Conservation (phyloP, 2,888 invertebrate species). For the Caenorhabditis auriculariae region DNA sequence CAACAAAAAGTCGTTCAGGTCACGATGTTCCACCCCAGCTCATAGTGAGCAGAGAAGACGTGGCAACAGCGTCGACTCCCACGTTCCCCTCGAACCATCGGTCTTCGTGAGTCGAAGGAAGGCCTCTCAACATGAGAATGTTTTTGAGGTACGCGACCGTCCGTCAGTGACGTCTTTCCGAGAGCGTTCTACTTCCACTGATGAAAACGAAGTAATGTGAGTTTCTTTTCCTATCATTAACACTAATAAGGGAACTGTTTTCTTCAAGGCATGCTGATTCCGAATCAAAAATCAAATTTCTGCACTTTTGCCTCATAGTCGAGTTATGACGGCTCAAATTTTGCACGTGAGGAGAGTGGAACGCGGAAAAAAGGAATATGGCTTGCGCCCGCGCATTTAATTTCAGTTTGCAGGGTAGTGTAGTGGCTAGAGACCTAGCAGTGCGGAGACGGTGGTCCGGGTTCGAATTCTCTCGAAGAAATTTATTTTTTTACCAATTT, state of each 20-base stretch:
- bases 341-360: too few species aligned
- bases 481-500: too few species aligned
- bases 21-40: slow-evolving; percentile 19
- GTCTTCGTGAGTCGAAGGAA: slow-evolving; percentile 24
- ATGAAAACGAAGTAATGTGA: slow-evolving; percentile 22
- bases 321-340: too few species aligned
- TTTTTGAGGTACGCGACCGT: slow-evolving; percentile 32
- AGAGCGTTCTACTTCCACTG: slow-evolving; percentile 33
- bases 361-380: too few species aligned
- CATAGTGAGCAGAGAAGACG: slow-evolving; percentile 30
- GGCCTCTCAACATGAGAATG: not conserved
- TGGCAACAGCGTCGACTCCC: slow-evolving; percentile 36
- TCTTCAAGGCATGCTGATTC: too few species aligned
- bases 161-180: slow-evolving; percentile 51
- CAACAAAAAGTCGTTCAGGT: not conserved
- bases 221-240: not conserved
- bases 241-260: not conserved
- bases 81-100: slow-evolving; percentile 23
- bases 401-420: too few species aligned
- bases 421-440: too few species aligned
- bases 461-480: too few species aligned
- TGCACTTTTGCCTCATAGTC: too few species aligned
- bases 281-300: too few species aligned
- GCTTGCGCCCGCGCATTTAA: too few species aligned
- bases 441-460: too few species aligned